phyloP scores from a whole-genome alignment of 2,888 invertebrate species.

The Orthosia gothica region DNA sequence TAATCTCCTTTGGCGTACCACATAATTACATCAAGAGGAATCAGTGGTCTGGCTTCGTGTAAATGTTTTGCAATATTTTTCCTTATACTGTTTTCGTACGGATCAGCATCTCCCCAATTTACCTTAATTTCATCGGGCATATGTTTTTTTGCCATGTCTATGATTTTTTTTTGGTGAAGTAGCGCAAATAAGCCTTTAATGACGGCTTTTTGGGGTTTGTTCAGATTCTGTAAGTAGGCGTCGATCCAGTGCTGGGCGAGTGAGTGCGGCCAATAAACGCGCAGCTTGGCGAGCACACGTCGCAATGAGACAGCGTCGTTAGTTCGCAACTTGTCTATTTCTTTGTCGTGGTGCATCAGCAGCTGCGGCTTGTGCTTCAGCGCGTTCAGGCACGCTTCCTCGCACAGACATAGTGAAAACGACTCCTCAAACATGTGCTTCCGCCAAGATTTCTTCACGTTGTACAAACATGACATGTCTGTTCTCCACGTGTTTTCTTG shows the following conservation, averaged over 20 bases:
- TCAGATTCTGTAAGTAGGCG: constrained; percentile 69
- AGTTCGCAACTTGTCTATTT: too few relatives aligned
- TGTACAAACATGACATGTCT: constrained; percentile 73
- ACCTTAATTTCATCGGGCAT: constrained; percentile 78
- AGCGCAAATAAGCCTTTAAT: constrained; percentile 74
- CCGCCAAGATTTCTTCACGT: too few relatives aligned
- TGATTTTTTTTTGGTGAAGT: constrained; percentile 71
- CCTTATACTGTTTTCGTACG: constrained; percentile 71
- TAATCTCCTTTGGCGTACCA: constrained; percentile 84
- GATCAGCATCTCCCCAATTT: constrained; percentile 78
- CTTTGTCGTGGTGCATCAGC: too few relatives aligned
- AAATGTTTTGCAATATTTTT: constrained; percentile 80
- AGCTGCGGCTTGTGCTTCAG: too few relatives aligned
- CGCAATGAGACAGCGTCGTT: too few relatives aligned
- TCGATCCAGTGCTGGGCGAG: constrained; percentile 74
- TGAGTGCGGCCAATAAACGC: too few relatives aligned
- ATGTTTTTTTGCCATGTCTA: constrained; percentile 74
- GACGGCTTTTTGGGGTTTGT: constrained; percentile 72
- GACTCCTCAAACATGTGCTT: too few relatives aligned
- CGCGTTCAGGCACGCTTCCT: too few relatives aligned
- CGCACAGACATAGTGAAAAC: too few relatives aligned
- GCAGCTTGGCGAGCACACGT: too few relatives aligned
- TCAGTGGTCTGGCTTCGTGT: constrained; percentile 79
- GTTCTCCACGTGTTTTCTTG: constrained; percentile 68
- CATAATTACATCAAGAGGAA: constrained; percentile 73